phyloP scores from a whole-genome alignment of 1,140 invertebrate genomes.

The Lordiphosa clarofinis region DNA sequence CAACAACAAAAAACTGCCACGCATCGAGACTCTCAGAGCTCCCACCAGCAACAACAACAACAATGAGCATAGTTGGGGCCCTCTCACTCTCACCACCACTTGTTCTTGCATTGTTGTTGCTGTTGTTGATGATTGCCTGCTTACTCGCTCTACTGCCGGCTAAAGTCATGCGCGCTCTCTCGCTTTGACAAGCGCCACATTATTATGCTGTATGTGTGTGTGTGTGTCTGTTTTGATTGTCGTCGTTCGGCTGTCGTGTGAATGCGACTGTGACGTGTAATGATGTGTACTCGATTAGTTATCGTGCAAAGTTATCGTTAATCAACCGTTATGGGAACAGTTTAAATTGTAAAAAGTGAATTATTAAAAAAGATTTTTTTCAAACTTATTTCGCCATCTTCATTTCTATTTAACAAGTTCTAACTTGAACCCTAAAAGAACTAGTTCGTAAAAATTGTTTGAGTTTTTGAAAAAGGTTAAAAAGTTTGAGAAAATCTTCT shows the following conservation, averaged over 20 bases:
- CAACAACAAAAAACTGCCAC: constrained; percentile 42
- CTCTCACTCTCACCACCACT: constrained; percentile 42
- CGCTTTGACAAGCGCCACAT: constrained; percentile 49
- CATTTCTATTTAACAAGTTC: no score
- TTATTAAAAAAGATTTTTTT: no score
- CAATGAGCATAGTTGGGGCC: constrained; percentile 7
- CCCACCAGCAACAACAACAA: constrained; percentile 26
- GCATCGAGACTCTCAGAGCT: constrained; percentile 24
- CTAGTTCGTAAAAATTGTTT: no score
- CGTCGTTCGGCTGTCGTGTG: constrained; percentile 17
- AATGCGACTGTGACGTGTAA: constrained; percentile 43
- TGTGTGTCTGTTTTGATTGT: no score
- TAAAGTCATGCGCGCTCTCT: constrained; percentile 39
- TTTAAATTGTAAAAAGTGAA: no score
- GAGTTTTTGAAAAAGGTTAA: no score
- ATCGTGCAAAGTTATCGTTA: constrained; percentile 24
- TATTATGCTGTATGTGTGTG: no score
- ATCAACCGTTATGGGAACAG: no score
- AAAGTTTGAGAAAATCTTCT: no score
- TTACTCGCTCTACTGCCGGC: constrained; percentile 39
- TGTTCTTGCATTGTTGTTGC: constrained; percentile 40
- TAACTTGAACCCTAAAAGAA: no score
- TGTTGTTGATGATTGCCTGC: constrained; percentile 27
- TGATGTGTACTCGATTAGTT: constrained; percentile 16
- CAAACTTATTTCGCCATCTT: no score